phyloP scores from a whole-genome alignment of 1,140 invertebrate genomes.

The Paraescarpia echinospica region DNA sequence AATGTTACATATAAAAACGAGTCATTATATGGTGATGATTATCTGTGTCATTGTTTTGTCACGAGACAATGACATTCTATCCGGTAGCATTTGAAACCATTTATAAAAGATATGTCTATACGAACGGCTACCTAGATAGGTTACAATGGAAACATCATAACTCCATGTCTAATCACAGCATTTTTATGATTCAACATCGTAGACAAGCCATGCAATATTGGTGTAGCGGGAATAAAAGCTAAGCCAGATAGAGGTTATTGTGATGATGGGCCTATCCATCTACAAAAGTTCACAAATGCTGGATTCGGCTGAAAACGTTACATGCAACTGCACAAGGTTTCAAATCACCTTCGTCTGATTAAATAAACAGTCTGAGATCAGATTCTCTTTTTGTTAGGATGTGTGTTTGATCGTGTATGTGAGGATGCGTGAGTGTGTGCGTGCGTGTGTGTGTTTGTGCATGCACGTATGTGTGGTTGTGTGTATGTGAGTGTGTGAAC shows the following conservation, averaged over 20 bases:
- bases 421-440: too few species aligned
- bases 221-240: neutral
- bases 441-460: neutral
- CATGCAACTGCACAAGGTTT: neutral
- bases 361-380: neutral
- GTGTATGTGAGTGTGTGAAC: neutral
- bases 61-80: neutral
- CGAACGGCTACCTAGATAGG: neutral
- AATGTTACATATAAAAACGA: too few species aligned
- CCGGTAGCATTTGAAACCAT: neutral
- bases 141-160: neutral
- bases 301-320: neutral
- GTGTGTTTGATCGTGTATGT: neutral
- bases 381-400: neutral
- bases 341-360: neutral
- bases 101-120: neutral
- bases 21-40: neutral
- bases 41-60: neutral
- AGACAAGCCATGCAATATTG: neutral
- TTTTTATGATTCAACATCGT: neutral
- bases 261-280: neutral
- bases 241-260: neutral
- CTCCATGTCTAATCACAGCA: neutral
- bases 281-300: neutral
- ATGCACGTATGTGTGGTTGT: neutral